A percentile compares a stretch with the other conserved stretches of the same genome.
These are phyloP conservation scores for Himalopsyche kuldschensis DNA, from an alignment of 2,888 invertebrate species.

Conservation along the genomic window DNA sequence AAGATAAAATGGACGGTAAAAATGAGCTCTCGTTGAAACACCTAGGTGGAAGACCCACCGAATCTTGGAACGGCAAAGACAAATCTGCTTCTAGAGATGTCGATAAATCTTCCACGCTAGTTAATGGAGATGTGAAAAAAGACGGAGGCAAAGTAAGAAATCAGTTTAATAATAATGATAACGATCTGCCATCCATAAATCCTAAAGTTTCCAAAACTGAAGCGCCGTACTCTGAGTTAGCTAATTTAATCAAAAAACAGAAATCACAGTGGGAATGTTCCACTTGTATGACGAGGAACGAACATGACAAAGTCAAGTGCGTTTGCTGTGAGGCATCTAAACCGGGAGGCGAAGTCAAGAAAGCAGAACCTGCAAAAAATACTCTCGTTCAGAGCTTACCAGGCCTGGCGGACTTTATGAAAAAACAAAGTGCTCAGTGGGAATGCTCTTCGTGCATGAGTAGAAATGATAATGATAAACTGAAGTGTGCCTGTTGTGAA, in stretches of 20 bases:
- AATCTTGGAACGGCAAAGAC: constrained; percentile 21
- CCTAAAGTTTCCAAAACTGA: background rate
- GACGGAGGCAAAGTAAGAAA: background rate
- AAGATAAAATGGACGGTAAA: constrained; percentile 43
- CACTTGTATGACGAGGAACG: constrained; percentile 65
- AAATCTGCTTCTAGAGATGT: background rate
- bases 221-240: background rate
- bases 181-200: background rate
- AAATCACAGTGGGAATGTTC: constrained; percentile 65
- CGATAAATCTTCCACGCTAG: background rate
- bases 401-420: constrained; percentile 38
- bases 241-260: constrained; percentile 29
- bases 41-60: background rate
- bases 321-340: constrained; percentile 59
- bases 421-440: constrained; percentile 53
- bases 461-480: constrained; percentile 54
- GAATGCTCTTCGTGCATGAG: constrained; percentile 67
- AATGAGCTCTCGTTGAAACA: background rate
- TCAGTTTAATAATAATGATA: background rate
- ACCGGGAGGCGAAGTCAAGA: constrained; percentile 40
- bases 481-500: constrained; percentile 60
- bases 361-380: background rate
- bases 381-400: background rate
- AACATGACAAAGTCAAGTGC: constrained; percentile 51
- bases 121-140: background rate